phyloP scores from a whole-genome alignment of 2,797 vertebrate species.

The Buceros bicornis region DNA sequence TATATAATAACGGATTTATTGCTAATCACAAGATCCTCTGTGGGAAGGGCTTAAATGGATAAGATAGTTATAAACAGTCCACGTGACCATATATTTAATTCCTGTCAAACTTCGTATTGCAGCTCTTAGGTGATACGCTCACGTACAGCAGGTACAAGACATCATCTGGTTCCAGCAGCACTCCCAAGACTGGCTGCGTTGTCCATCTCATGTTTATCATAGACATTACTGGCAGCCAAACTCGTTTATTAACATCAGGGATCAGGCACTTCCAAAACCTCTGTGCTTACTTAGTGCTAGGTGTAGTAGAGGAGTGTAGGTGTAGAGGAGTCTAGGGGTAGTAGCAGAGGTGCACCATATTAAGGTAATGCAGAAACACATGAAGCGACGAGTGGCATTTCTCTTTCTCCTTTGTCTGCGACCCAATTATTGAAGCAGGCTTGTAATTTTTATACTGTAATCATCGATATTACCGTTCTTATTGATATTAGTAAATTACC shows the following conservation, averaged over 20 bases:
- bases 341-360: background rate
- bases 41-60: background rate
- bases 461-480: background rate
- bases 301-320: too few relatives aligned
- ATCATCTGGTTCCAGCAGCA: background rate
- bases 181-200: background rate
- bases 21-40: background rate
- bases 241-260: background rate
- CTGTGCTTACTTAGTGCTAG: background rate
- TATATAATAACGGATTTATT: background rate
- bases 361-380: background rate
- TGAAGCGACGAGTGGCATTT: background rate
- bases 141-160: background rate
- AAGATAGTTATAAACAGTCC: background rate
- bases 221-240: background rate
- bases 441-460: background rate
- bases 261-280: background rate
- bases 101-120: background rate
- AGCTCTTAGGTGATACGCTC: background rate
- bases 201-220: background rate
- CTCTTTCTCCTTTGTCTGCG: background rate
- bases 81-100: background rate
- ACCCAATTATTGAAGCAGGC: background rate
- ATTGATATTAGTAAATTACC: background rate
- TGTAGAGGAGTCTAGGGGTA: background rate